These are phyloP conservation scores for Dryoscopus gambensis DNA, from an alignment of 2,113 vertebrate genomes.

Conservation along the genomic window DNA sequence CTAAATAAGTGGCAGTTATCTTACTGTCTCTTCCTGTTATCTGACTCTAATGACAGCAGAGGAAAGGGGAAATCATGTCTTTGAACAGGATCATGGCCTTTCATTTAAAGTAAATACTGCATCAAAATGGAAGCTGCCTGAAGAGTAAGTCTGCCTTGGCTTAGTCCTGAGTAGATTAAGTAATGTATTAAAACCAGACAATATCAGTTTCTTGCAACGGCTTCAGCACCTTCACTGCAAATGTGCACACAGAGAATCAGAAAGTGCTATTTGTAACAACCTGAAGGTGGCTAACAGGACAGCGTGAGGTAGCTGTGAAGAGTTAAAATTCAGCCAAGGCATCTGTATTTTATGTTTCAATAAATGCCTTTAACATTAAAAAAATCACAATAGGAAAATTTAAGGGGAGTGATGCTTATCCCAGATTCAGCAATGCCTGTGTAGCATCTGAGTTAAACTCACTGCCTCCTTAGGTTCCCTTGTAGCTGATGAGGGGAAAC, in stretches of 20 bases:
- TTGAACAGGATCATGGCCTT: constrained; percentile 46
- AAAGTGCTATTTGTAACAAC: neutral
- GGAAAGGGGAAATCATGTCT: constrained; percentile 25
- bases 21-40: constrained; percentile 60
- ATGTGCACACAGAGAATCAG: neutral
- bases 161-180: constrained; percentile 8
- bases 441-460: neutral
- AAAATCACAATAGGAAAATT: neutral
- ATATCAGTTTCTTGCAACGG: neutral
- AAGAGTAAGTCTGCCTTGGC: neutral
- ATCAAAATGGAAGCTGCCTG: constrained; percentile 12
- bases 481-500: neutral
- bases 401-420: neutral
- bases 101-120: constrained; percentile 38
- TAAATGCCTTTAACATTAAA: neutral
- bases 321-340: constrained; percentile 1
- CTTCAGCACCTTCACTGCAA: neutral
- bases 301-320: neutral
- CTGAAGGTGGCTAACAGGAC: neutral
- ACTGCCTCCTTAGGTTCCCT: neutral
- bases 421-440: neutral
- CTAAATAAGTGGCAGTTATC: constrained; percentile 64
- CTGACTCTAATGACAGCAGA: constrained; percentile 46
- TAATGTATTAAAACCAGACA: constrained; percentile 13
- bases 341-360: constrained; percentile 5